phyloP scores from a whole-genome alignment of 2,113 vertebrate species.

The Pseudonaja textilis region DNA sequence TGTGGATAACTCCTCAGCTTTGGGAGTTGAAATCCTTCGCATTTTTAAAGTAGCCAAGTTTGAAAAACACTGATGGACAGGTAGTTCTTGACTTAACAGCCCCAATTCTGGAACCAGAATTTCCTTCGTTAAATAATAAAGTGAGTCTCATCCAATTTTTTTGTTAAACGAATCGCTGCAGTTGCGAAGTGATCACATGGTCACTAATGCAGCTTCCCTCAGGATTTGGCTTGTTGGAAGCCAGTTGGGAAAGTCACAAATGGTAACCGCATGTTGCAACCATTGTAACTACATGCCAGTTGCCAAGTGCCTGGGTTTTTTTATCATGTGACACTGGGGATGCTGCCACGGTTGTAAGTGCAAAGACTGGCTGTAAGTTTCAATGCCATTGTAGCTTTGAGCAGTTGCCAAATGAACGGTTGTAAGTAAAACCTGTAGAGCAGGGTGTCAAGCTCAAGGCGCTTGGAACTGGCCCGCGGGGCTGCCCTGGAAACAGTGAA shows the following conservation, averaged over 20 bases:
- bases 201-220: not conserved
- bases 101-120: not conserved
- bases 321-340: not conserved
- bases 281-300: not conserved
- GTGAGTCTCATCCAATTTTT: not conserved
- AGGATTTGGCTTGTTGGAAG: not conserved
- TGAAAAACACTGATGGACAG: not conserved
- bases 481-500: no score
- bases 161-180: not conserved
- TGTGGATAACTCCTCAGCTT: not conserved
- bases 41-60: not conserved
- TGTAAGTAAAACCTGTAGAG: not conserved
- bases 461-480: no score
- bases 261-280: not conserved
- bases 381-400: not conserved
- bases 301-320: not conserved
- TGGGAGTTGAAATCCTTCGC: not conserved
- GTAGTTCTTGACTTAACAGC: not conserved
- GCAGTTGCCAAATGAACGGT: not conserved
- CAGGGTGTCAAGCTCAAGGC: no score
- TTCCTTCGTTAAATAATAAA: not conserved
- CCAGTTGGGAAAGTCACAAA: not conserved
- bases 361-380: not conserved
- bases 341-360: not conserved
- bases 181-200: not conserved